Conservation (phyloP, 2,113 vertebrate species). For the Odobenus rosmarus region DNA sequence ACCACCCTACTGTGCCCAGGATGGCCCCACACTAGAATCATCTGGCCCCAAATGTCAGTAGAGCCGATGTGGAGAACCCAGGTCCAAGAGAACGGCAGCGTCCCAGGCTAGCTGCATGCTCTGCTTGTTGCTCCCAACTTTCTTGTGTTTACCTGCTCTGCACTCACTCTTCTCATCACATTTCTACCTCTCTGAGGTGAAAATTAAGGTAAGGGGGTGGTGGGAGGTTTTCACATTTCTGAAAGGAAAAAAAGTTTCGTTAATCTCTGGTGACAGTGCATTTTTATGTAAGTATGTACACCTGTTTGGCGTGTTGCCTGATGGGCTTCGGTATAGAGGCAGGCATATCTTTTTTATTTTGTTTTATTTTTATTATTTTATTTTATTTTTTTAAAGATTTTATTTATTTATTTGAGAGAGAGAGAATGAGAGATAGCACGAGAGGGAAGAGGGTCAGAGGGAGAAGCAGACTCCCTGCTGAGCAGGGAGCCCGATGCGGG, state of each 20-base stretch:
- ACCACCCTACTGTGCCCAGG: not conserved
- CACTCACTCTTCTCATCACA: constrained; percentile 84
- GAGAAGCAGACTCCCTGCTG: no score
- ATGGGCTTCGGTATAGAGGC: constrained; percentile 87
- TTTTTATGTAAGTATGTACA: constrained; percentile 94
- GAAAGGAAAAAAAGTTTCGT: constrained; percentile 82
- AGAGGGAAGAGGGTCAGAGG: no score
- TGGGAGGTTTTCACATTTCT: constrained; percentile 82
- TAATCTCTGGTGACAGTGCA: constrained; percentile 92
- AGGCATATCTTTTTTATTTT: constrained; percentile 44
- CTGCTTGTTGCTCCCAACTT: not conserved
- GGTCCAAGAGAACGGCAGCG: not conserved
- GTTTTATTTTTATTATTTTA: not conserved
- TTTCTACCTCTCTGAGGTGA: constrained; percentile 78
- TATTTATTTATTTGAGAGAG: no score
- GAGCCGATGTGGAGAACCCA: not conserved
- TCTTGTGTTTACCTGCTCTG: constrained; percentile 67
- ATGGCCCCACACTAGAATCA: not conserved
- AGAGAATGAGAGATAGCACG: no score
- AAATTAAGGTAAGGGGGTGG: constrained; percentile 75
- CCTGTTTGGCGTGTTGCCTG: constrained; percentile 91
- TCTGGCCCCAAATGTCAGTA: not conserved
- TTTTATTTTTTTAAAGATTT: no score
- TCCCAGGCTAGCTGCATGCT: not conserved
- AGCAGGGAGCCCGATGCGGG: no score